phyloP scores from a whole-genome alignment of 2,888 invertebrate species.

The Cremastobaeus sp. region DNA sequence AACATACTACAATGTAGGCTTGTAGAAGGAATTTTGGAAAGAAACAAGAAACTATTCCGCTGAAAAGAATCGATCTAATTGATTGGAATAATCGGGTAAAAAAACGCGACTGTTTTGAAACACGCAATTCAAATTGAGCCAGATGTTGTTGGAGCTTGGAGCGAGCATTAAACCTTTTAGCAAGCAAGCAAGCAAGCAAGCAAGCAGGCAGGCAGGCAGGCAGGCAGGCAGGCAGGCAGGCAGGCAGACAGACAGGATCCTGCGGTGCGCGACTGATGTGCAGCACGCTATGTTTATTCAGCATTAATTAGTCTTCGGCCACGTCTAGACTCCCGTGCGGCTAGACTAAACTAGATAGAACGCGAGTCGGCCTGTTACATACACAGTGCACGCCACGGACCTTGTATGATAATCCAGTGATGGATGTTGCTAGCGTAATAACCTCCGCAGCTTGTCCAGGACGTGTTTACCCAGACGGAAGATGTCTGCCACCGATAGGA shows the following conservation, averaged over 20 bases:
- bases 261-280: constrained; percentile 17
- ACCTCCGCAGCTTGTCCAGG: constrained; percentile 54
- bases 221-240: neutral
- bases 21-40: no score
- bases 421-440: constrained; percentile 62
- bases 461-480: constrained; percentile 77
- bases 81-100: constrained; percentile 7
- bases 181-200: neutral
- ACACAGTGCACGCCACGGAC: constrained; percentile 22
- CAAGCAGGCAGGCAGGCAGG: neutral
- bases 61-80: no score
- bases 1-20: no score
- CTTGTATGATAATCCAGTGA: constrained; percentile 74
- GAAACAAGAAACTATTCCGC: no score
- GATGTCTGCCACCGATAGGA: constrained; percentile 63
- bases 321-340: constrained; percentile 66
- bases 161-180: constrained; percentile 37
- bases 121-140: constrained; percentile 29
- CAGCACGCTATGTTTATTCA: constrained; percentile 68
- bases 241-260: constrained; percentile 21
- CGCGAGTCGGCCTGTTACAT: constrained; percentile 29
- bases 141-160: constrained; percentile 21
- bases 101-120: constrained; percentile 29
- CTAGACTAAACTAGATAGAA: constrained; percentile 70
- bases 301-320: constrained; percentile 71